Evolutionary conservation across 2,888 invertebrate species (phyloP).

Genomic region (Philopedon plagiatum): DNA sequence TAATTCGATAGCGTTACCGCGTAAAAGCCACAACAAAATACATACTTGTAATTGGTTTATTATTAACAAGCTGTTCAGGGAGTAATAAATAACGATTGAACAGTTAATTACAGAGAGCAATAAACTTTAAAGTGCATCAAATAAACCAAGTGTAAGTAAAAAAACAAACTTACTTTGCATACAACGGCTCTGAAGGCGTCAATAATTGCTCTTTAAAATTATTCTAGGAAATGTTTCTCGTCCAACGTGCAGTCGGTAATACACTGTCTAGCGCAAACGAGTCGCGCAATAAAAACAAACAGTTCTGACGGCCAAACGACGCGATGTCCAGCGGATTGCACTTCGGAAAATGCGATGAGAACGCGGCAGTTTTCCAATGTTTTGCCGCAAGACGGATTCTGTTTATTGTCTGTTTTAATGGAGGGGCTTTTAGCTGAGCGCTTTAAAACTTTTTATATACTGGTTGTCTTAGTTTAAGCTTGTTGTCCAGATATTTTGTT

Average conservation of each 20-base stretch:
- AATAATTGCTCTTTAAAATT: background rate
- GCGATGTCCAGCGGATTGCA: conserved; percentile 11
- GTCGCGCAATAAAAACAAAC: conserved; percentile 29
- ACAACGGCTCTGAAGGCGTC: conserved; percentile 1
- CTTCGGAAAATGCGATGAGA: conserved; percentile 18
- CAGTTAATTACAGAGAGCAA: background rate
- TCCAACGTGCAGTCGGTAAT: conserved; percentile 7
- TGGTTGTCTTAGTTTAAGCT: background rate
- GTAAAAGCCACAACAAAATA: too few species aligned
- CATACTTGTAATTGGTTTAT: too few species aligned
- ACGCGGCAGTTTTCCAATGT: conserved; percentile 6
- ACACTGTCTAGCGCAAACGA: conserved; percentile 18
- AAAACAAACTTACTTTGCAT: conserved; percentile 25
- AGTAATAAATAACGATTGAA: too few species aligned
- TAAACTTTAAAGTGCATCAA: background rate
- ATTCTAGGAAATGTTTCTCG: background rate
- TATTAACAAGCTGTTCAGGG: too few species aligned
- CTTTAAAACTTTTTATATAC: background rate
- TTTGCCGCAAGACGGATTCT: background rate
- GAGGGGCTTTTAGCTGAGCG: background rate
- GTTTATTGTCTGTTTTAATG: background rate
- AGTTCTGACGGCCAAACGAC: conserved; percentile 13
- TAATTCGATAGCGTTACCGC: too few species aligned
- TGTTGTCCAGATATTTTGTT: too few species aligned
- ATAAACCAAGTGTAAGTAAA: background rate